phyloP scores from a whole-genome alignment of 2,113 vertebrate species.

The Platysteira castanea region DNA sequence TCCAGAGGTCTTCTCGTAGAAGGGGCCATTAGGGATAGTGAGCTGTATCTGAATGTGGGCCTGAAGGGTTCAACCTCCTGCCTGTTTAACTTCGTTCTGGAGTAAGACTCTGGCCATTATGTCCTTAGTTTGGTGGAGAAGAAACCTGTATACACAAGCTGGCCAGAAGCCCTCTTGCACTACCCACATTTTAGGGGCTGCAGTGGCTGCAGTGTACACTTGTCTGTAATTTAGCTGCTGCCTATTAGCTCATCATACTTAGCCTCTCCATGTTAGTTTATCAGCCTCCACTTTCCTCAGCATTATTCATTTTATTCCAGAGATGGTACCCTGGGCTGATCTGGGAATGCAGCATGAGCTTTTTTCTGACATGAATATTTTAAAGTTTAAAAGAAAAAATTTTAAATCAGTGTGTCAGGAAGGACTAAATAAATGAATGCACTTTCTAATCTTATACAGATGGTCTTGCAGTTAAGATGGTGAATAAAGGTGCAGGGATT shows the following conservation, averaged over 20 bases:
- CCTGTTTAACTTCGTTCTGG: not conserved
- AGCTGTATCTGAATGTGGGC: not conserved
- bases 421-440: not conserved
- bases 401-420: not conserved
- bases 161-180: not conserved
- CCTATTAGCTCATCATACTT: not conserved
- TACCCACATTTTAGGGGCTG: not conserved
- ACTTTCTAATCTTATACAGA: not conserved
- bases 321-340: not conserved
- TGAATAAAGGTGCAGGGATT: not conserved
- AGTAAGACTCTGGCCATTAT: not conserved
- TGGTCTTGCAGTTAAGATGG: not conserved
- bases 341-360: not conserved
- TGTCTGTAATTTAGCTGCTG: not conserved
- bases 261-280: not conserved
- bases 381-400: not conserved
- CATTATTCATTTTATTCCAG: not conserved
- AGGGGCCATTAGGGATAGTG: not conserved
- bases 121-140: not conserved
- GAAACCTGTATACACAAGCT: not conserved
- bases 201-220: not conserved
- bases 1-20: accelerated
- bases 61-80: not conserved
- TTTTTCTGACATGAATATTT: not conserved
- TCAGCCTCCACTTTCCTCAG: not conserved